A percentile compares a stretch with the other conserved stretches of the same genome.
These are phyloP conservation scores for Hydra vulgaris DNA, from an alignment of 30 jellyfish, hydroid and myxozoan genomes.

Conservation along the genomic window DNA sequence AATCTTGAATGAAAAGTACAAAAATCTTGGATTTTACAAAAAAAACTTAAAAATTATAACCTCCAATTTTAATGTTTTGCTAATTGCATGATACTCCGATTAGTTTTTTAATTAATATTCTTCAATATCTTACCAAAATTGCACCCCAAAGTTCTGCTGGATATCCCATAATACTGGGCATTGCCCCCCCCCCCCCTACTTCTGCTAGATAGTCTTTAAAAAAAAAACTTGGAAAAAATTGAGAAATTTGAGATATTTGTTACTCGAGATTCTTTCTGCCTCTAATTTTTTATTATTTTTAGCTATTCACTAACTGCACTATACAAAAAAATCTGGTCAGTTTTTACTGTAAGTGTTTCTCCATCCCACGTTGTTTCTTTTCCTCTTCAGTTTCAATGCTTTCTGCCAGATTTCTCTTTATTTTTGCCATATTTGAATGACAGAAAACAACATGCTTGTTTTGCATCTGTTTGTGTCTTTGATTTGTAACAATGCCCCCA, in stretches of 20 bases:
- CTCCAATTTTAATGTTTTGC: too few relatives aligned
- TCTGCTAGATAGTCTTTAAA: neutral
- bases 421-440: neutral
- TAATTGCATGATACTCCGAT: neutral
- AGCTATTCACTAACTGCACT: neutral
- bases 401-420: neutral
- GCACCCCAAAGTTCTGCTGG: neutral
- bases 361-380: neutral
- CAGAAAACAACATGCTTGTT: neutral
- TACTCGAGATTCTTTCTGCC: conserved; percentile 5
- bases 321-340: neutral
- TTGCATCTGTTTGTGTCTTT: neutral
- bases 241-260: neutral
- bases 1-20: too few relatives aligned
- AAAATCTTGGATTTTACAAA: too few relatives aligned
- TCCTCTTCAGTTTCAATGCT: neutral
- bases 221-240: neutral
- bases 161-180: neutral
- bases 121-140: neutral
- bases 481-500: neutral
- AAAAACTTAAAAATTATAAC: too few relatives aligned
- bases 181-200: neutral
- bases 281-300: neutral
- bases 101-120: neutral
- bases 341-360: neutral